Base-by-base conservation (phyloP, 2,888 invertebrate genomes). In the Drosophila leonis region DNA sequence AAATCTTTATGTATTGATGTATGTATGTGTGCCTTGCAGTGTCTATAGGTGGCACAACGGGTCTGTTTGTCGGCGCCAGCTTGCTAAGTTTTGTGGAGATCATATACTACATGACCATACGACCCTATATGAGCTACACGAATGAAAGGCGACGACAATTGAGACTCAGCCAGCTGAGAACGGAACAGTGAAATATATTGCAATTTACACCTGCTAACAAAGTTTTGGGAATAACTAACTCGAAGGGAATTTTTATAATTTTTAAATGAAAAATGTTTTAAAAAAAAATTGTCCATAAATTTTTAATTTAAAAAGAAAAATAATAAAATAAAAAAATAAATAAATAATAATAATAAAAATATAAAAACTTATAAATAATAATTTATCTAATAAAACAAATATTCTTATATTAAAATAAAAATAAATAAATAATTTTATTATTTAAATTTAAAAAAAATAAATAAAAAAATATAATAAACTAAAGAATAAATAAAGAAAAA, bases 71-170 rank as follows among this genome's bases (percentile, higher is more conserved):
- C 15, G 95, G 95, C 10, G 95, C 95, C 1, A 95, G 95, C 80
- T 91, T 95, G n/a, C 92, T 95, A 0, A 95, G 95, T 80, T 95
- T 95, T 78, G 95, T 95, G 13, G 95, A 95, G 83, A 92, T 95
- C 7, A 82, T 95, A 33, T 95, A 95, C 87, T 95, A 95, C 72
- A 90, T 95, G 24, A 92, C 92, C n/a, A 90, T 93, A 93, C 73
- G 93, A 92, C 82, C 94, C 91, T 82, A 91, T 56, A 88, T 83
- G 46, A 90, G 80, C 4, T 86, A 90, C 55, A 59, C 91, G 33
- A 56, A 83, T 31, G 89, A 91, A 62, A 90, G 86, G 35, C 69
- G 69, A 6, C 79, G 80, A 0, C 55, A 75, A 8, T 75, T 71
- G 12, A 64, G 76, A 27, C 41, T 80, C 8, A 55, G 48, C 13